A percentile compares a stretch with the other conserved stretches of the same genome.
Conservation (phyloP, 64 coral and sea anemone species). For the Montipora efflorescens region DNA sequence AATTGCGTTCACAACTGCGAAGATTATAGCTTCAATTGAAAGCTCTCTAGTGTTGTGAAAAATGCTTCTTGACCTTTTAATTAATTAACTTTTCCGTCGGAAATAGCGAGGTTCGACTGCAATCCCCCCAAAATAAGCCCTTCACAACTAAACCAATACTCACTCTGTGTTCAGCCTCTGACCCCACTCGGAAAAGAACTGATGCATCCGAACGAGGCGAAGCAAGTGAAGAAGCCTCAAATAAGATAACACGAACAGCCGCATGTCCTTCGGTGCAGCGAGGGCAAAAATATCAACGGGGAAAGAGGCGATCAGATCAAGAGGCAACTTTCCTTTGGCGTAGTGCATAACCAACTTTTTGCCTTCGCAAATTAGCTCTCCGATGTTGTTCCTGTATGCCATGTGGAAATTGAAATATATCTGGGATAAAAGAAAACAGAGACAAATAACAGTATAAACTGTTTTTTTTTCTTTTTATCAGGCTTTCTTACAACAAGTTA, state of each 20-base stretch:
- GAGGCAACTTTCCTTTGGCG: conserved; percentile 66
- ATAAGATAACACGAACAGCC: conserved; percentile 71
- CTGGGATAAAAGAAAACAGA: conserved; percentile 15
- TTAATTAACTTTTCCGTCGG: no score
- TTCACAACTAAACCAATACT: conserved; percentile 5
- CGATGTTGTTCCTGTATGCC: conserved; percentile 69
- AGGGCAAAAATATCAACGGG: conserved; percentile 83
- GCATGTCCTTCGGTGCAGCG: conserved; percentile 69
- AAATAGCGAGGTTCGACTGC: no score
- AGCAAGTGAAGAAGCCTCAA: conserved; percentile 77
- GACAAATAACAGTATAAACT: not conserved
- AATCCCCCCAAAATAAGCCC: no score
- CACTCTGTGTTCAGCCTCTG: conserved; percentile 88
- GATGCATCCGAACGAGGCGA: conserved; percentile 74
- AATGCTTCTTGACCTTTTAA: no score
- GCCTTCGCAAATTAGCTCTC: conserved; percentile 74
- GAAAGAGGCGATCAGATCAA: conserved; percentile 78
- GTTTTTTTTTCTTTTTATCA: not conserved
- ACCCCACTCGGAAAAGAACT: conserved; percentile 74
- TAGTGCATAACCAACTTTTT: conserved; percentile 62
- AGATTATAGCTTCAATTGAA: no score
- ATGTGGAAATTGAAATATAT: conserved; percentile 90
- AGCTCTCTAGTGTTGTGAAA: no score
- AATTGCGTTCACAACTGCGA: no score
- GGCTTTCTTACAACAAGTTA: no score